A percentile compares a stretch with the other conserved stretches of the same genome.
Conservation (phyloP, 2,888 invertebrate species). For the Noctua janthe region DNA sequence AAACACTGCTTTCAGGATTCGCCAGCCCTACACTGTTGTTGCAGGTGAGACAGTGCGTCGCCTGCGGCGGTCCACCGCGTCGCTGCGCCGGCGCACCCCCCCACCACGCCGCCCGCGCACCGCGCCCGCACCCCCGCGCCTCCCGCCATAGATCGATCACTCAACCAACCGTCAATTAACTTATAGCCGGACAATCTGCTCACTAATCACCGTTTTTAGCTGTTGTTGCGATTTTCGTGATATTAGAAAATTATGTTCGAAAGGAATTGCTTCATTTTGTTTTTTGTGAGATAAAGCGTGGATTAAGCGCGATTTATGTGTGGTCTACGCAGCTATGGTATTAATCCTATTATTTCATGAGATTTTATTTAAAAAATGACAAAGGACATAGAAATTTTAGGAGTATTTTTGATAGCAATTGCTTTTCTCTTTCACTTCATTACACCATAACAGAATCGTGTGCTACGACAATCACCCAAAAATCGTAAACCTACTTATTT, state of each 20-base stretch:
- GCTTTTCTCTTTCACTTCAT: conserved; percentile 1
- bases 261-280: conserved; percentile 34
- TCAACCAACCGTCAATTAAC: conserved; percentile 84
- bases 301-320: conserved; percentile 42
- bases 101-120: conserved; percentile 51
- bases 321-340: conserved; percentile 38
- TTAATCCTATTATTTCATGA: conserved; percentile 1
- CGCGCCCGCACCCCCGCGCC: conserved; percentile 57
- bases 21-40: conserved; percentile 79
- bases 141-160: conserved; percentile 82
- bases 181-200: conserved; percentile 79
- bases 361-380: not conserved
- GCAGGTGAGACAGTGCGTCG: conserved; percentile 87
- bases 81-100: conserved; percentile 79
- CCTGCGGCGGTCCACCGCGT: conserved; percentile 83
- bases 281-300: conserved; percentile 18
- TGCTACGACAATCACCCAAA: conserved; percentile 23
- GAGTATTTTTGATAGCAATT: not conserved
- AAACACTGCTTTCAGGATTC: conserved; percentile 33
- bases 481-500: conserved; percentile 44
- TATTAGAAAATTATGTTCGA: conserved; percentile 61
- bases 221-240: conserved; percentile 63
- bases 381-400: not conserved
- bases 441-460: conserved; percentile 38
- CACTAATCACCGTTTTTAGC: conserved; percentile 76